Conservation (phyloP, 2,888 invertebrate genomes). For the Rutpela maculata region DNA sequence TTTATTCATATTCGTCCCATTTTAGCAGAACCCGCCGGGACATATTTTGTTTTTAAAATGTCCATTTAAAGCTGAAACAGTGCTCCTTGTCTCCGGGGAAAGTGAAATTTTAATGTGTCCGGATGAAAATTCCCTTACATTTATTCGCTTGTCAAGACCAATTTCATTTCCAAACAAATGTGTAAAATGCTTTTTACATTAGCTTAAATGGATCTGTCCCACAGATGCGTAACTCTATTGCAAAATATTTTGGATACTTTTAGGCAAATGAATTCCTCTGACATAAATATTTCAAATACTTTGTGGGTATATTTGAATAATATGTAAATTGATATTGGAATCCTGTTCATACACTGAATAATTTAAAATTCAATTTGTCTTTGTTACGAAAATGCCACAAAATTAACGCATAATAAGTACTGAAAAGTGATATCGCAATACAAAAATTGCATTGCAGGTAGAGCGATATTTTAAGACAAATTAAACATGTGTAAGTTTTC, state of each 20-base stretch:
- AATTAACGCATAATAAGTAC: too few relatives aligned
- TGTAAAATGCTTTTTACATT: constrained; percentile 54
- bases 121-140: constrained; percentile 58
- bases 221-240: constrained; percentile 48
- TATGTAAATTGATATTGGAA: constrained; percentile 42
- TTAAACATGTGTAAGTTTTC: too few relatives aligned
- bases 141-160: constrained; percentile 59
- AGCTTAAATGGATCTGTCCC: constrained; percentile 49
- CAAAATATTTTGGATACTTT: constrained; percentile 48
- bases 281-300: constrained; percentile 51
- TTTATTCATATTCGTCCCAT: constrained; percentile 56
- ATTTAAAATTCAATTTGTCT: not conserved
- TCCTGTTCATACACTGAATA: not conserved
- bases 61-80: constrained; percentile 60
- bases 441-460: too few relatives aligned
- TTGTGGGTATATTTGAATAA: constrained; percentile 55
- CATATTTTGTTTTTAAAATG: constrained; percentile 61
- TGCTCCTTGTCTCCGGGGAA: constrained; percentile 56
- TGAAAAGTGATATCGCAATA: too few relatives aligned
- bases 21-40: constrained; percentile 55
- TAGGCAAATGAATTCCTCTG: constrained; percentile 40
- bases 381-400: not conserved
- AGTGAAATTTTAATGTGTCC: constrained; percentile 62
- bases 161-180: constrained; percentile 58
- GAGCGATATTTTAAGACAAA: too few relatives aligned